A percentile compares a stretch with the other conserved stretches of the same genome.
phyloP scores from a whole-genome alignment of 2,113 vertebrate species.

The Accipiter cooperii region DNA sequence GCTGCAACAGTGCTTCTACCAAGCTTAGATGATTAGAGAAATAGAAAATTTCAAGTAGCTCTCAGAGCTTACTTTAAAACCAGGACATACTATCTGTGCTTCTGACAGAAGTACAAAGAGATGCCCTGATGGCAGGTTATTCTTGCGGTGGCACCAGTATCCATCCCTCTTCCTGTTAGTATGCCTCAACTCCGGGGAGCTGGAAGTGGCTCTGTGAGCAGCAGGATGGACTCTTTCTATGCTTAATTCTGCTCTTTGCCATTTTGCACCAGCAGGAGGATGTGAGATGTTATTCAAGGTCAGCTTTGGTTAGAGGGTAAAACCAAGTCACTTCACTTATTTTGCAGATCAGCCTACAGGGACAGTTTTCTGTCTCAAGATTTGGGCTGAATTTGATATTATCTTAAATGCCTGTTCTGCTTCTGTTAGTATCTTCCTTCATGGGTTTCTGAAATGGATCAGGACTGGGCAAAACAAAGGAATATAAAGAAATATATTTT shows the following conservation, averaged over 20 bases:
- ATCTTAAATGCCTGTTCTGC: background rate
- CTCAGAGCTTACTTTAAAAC: background rate
- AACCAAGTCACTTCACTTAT: background rate
- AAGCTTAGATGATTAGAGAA: background rate
- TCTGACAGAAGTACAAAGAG: background rate
- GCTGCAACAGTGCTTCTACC: background rate
- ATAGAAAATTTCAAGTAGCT: background rate
- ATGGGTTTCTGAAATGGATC: background rate
- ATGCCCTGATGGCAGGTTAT: too few species aligned
- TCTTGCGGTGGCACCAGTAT: background rate
- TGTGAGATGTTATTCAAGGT: background rate
- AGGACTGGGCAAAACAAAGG: background rate
- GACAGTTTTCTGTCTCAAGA: background rate
- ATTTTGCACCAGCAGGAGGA: background rate
- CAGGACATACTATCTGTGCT: background rate
- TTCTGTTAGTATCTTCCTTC: background rate
- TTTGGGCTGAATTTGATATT: background rate
- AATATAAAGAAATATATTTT: too few species aligned
- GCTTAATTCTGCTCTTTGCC: background rate
- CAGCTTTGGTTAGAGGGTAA: background rate
- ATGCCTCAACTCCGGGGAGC: background rate
- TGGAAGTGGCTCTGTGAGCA: background rate
- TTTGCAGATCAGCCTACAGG: accelerated
- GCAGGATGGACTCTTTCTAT: background rate
- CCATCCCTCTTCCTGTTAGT: background rate